Conservation (phyloP, 2,888 invertebrate species). For the Agriopis aurantiaria region DNA sequence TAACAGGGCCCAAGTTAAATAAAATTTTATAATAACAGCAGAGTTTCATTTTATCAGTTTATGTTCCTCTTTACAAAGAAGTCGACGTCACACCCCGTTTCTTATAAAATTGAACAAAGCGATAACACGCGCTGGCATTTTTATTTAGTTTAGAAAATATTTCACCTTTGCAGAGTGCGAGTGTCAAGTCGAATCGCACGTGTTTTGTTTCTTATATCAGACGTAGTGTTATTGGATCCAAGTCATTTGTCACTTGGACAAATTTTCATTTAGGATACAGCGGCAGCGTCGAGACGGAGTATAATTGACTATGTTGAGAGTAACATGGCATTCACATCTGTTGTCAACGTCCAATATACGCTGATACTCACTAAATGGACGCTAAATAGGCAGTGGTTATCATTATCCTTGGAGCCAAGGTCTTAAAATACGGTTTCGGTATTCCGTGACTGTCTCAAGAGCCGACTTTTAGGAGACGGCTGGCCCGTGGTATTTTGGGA, state of each 20-base stretch:
- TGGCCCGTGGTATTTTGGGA: no score
- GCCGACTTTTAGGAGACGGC: no score
- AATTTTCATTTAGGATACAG: neutral
- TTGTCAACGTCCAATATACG: neutral
- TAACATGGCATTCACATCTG: neutral
- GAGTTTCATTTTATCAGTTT: neutral
- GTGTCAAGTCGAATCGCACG: slow-evolving; percentile 44
- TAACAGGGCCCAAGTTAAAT: neutral
- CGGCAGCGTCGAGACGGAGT: no score
- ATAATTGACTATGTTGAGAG: neutral
- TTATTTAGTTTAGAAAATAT: slow-evolving; percentile 63
- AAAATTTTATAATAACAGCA: neutral
- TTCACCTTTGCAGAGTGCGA: slow-evolving; percentile 41
- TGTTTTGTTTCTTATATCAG: slow-evolving; percentile 26
- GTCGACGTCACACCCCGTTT: neutral
- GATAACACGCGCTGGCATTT: slow-evolving; percentile 62
- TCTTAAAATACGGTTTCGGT: no score
- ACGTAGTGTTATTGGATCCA: slow-evolving; percentile 31
- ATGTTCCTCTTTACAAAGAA: neutral
- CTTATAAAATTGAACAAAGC: slow-evolving; percentile 59
- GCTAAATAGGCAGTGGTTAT: no score
- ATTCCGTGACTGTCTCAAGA: no score
- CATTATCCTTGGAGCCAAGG: no score
- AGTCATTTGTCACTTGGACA: slow-evolving; percentile 26
- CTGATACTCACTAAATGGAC: no score